Base-by-base conservation (phyloP, 2,113 vertebrate species). In the Ciconia boyciana region DNA sequence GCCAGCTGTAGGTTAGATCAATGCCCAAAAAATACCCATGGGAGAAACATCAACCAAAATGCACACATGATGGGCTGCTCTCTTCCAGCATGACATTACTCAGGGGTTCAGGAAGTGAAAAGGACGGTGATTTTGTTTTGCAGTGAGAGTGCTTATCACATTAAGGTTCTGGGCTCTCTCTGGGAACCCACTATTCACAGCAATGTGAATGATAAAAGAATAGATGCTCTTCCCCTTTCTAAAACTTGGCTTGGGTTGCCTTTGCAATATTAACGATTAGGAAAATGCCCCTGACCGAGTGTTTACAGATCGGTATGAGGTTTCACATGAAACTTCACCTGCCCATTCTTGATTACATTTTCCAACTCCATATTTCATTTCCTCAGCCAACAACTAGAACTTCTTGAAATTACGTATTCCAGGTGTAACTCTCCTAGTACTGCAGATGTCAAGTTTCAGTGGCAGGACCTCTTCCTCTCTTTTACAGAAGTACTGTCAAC, bases 1-100 rank as follows among this genome's bases (percentile, higher is more conserved):
- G 93, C 94, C 69, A 97, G 46, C 98, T 98, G 93, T 41, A 46
- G 60, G 52, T 70, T 68, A 66, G 52, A 10, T 14, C 39, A 65
- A 54, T 49, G 74, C 10, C 66, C 44, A 86, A 79, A 74, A 74
- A 79, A 16, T 2, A 77, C 8, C 51, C 57, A 34, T 6, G 31
- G 32, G 39, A 96, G 48, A 87, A 85, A 46, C 28, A 87, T 29
- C 11, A 70, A n/a, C 0, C 0, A 77, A 65, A 36, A 28, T 3
- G 15, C 6, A 81, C 12, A 44, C 14, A 17, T 0, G 1, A 25
- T 28, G 36, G 28, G 34, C 34, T 81, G 17, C 55, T 70, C 24
- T 70, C 54, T 44, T 87, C 60, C 69, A 70, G 41, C 15, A 44
- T 15, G 74, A 14, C 0, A 0, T 28, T 83, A 16, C 49, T 68